Base-by-base conservation (phyloP, 2,888 invertebrate genomes). In the Nomada ruficornis region DNA sequence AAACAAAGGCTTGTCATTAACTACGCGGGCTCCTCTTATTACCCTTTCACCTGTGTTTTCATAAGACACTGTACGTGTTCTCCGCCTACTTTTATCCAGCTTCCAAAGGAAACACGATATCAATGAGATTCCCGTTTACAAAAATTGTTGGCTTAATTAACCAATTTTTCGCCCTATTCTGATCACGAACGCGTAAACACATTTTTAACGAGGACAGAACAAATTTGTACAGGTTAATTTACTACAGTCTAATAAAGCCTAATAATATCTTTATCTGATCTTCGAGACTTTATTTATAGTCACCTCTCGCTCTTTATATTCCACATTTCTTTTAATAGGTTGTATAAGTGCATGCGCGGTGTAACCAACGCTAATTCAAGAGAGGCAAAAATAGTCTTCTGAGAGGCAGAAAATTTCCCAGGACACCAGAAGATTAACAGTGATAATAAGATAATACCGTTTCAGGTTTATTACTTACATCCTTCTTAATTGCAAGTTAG, bases 401-500 rank as follows among this genome's bases (percentile, higher is more conserved):
- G 15, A 47, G 47, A 47, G 15, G 15, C 15, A 20, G 7, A 64
- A 29, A 50, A 63, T 26, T 67, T 55, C 44, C 26, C 18, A 13
- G 7, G 54, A 7, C 44, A n/a, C 36, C 4, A 44, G 69, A 54
- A 73, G 63, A 64, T 80, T 73, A 47, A 47, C 47, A 15, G 10
- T 23, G 63, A 76, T 70, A 86, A 80, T 65, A 73, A 77, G 72
- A 73, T 75, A 77, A 80, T 77, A 59, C 54, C 50, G 59, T 57
- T 54, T 64, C 52, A 10, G 60, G 29, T 68, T 85, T 85, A 83
- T 85, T 88, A 85, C 82, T 77, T 62, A 80, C 82, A 86, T 85
- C 85, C 85, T 85, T 82, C 82, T 88, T 88, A 88, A 82, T 88
- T 88, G 73, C 67, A 68, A 64, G 62, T 79, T 67, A 55, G 72